Conservation (phyloP, 2,888 invertebrate genomes). For the Seira musarum region DNA sequence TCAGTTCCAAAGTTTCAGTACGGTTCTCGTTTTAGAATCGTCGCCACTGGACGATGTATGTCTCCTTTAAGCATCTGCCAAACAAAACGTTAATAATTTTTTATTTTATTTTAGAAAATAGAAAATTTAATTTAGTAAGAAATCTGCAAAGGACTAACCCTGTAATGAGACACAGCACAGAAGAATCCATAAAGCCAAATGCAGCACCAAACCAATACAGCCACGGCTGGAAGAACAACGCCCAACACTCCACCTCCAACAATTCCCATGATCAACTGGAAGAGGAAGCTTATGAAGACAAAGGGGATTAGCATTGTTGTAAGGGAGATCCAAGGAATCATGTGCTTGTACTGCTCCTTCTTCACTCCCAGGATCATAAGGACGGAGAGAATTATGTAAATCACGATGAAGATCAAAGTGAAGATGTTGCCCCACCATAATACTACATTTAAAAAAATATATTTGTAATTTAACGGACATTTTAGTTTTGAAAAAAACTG, state of each 20-base stretch:
- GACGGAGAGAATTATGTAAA: constrained; percentile 65
- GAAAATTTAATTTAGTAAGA: no score
- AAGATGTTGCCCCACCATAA: constrained; percentile 70
- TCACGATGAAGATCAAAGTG: constrained; percentile 62
- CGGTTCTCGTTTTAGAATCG: constrained; percentile 54
- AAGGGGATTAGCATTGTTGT: constrained; percentile 66
- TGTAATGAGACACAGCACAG: constrained; percentile 67
- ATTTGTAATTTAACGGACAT: neutral
- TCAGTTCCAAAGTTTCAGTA: no score
- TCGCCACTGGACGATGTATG: constrained; percentile 64
- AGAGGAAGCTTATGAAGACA: constrained; percentile 63
- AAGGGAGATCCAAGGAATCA: constrained; percentile 69
- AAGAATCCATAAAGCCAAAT: constrained; percentile 68
- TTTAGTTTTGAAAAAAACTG: neutral
- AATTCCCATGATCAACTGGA: constrained; percentile 67
- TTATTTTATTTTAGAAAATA: neutral
- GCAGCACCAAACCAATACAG: constrained; percentile 66
- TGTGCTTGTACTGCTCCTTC: constrained; percentile 66
- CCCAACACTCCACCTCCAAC: constrained; percentile 53
- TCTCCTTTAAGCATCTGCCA: constrained; percentile 65
- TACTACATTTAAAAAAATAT: constrained; percentile 49
- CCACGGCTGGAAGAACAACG: constrained; percentile 64
- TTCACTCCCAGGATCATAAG: constrained; percentile 66
- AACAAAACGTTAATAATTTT: neutral
- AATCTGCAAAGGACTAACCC: no score